phyloP scores from a whole-genome alignment of 2,797 vertebrate genomes.

The Benthosema pterotum region DNA sequence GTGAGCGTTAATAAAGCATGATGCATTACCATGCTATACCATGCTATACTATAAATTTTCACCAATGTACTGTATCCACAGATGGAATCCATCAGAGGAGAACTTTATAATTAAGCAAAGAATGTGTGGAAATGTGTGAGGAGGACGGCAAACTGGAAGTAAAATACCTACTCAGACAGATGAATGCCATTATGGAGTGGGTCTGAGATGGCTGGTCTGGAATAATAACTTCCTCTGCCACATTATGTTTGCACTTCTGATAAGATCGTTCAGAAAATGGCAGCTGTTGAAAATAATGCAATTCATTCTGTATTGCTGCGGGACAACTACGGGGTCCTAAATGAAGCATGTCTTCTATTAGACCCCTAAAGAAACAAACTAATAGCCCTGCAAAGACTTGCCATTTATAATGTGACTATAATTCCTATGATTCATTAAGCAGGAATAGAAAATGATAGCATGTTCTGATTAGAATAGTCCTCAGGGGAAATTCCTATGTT shows the following conservation, averaged over 20 bases:
- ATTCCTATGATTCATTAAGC: slow-evolving; percentile 99
- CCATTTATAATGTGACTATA: slow-evolving; percentile 99
- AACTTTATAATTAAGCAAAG: slow-evolving; percentile 73
- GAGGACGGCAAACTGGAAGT: slow-evolving; percentile 53
- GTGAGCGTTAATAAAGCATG: slow-evolving; percentile 55
- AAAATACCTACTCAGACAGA: slow-evolving; percentile 67
- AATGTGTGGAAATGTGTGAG: slow-evolving; percentile 48
- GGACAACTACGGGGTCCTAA: slow-evolving; percentile 88
- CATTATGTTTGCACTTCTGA: slow-evolving; percentile 80
- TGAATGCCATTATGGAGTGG: slow-evolving; percentile 72
- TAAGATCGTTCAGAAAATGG: slow-evolving; percentile 87
- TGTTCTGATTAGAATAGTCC: slow-evolving; percentile 89
- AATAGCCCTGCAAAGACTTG: slow-evolving; percentile 96
- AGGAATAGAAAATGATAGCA: slow-evolving; percentile 96
- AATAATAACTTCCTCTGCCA: slow-evolving; percentile 84
- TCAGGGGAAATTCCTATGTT: slow-evolving; percentile 88
- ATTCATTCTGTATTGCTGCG: slow-evolving; percentile 91
- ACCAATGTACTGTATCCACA: slow-evolving; percentile 48
- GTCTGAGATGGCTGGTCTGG: slow-evolving; percentile 76
- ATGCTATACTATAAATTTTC: slow-evolving; percentile 61
- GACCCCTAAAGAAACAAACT: slow-evolving; percentile 99
- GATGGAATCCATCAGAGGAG: slow-evolving; percentile 54
- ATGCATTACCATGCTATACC: slow-evolving; percentile 62
- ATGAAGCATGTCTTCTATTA: slow-evolving; percentile 97
- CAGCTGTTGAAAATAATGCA: slow-evolving; percentile 94